Percentiles rank a stretch among this genome's conserved stretches.
phyloP scores from a whole-genome alignment of 2,888 invertebrate genomes.

The Acleris cristana region DNA sequence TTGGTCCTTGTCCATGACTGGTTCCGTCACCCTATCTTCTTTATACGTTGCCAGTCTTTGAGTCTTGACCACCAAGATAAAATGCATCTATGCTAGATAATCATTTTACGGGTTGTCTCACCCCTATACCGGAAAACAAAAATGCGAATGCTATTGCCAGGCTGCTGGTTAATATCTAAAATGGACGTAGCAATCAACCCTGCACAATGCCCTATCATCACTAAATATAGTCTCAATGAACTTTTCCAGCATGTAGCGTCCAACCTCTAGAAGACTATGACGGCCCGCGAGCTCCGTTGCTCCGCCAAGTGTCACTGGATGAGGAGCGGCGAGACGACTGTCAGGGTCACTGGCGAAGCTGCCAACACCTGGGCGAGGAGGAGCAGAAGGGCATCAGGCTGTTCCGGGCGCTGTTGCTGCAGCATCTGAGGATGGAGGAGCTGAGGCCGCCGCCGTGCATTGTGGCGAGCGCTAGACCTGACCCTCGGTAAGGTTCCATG shows the following conservation, averaged over 20 bases:
- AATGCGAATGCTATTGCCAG: too few species aligned
- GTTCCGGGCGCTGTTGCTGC: conserved; percentile 75
- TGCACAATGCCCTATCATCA: too few species aligned
- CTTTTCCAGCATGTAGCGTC: conserved; percentile 67
- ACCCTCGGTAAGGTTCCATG: conserved; percentile 60
- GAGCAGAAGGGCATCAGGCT: conserved; percentile 78
- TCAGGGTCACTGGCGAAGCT: conserved; percentile 77
- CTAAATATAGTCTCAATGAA: neutral
- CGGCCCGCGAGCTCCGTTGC: conserved; percentile 71
- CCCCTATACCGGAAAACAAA: too few species aligned
- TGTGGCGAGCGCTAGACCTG: conserved; percentile 68
- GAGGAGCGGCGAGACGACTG: conserved; percentile 78
- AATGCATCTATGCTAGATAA: too few species aligned
- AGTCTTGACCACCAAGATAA: too few species aligned
- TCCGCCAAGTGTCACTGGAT: conserved; percentile 75
- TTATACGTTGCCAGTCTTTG: too few species aligned
- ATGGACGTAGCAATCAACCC: too few species aligned
- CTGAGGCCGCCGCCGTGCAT: conserved; percentile 74
- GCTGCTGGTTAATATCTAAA: too few species aligned
- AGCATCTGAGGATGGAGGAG: conserved; percentile 72
- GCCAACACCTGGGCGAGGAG: conserved; percentile 71
- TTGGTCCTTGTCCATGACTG: too few species aligned
- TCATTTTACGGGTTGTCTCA: too few species aligned
- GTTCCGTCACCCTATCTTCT: too few species aligned
- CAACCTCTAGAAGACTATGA: conserved; percentile 77